Percentiles rank a stretch among this genome's conserved stretches.
phyloP scores from a whole-genome alignment of 2,113 vertebrate genomes.

The Lophura nycthemera region DNA sequence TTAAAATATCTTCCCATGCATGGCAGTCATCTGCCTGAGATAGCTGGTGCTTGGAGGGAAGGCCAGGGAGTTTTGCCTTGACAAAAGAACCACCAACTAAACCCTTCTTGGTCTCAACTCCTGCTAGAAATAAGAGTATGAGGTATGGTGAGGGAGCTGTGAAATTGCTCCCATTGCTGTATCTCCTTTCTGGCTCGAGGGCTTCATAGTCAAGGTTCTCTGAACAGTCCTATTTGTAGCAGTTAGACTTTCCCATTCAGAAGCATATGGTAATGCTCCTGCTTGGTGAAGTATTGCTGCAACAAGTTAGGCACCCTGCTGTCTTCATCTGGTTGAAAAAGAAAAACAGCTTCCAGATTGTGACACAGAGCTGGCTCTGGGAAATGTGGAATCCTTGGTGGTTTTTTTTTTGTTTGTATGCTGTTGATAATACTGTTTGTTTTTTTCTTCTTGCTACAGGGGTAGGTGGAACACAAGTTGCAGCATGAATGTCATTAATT shows the following conservation, averaged over 20 bases:
- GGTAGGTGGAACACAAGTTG: neutral
- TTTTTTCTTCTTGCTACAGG: neutral
- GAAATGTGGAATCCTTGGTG: neutral
- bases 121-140: neutral
- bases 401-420: neutral
- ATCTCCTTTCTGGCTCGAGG: neutral
- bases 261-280: neutral
- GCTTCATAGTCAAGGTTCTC: neutral
- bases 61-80: neutral
- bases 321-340: neutral
- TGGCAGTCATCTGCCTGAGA: fast-evolving
- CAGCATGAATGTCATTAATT: neutral
- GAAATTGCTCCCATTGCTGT: neutral
- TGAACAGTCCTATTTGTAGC: neutral
- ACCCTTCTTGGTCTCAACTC: neutral
- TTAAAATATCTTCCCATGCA: neutral
- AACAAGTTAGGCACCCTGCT: neutral
- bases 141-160: neutral
- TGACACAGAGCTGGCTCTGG: neutral
- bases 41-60: neutral
- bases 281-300: neutral
- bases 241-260: neutral
- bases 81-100: neutral
- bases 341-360: neutral
- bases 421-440: neutral